Base-by-base conservation (phyloP, 2,113 vertebrate genomes). In the Semicossyphus pulcher region DNA sequence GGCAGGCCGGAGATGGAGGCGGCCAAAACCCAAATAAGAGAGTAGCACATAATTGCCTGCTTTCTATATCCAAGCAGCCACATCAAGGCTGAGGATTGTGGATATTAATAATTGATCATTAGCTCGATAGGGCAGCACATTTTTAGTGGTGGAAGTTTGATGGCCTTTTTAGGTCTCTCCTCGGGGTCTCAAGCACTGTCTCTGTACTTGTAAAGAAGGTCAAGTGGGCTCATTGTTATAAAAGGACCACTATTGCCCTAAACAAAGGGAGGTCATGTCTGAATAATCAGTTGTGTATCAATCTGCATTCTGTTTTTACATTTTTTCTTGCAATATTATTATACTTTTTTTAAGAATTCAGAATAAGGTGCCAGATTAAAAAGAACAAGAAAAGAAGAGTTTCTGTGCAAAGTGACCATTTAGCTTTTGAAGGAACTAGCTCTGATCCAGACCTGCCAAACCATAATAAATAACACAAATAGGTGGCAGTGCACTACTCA, bases 51-150 rank as follows among this genome's bases (percentile, higher is more conserved):
- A 93, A 94, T 93, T 94, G 92, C 92, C 83, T 89, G 85, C 87
- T 85, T 87, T 92, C 90, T 88, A 83, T 79, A 92, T 86, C 87
- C 87, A 87, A 86, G 83, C 86, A 85, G 86, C 85, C 81, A 89
- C 87, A 93, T 93, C 89, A 91, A 89, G 91, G 89, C 88, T 71
- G 85, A 87, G 91, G 91, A 94, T 92, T 93, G 91, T 79, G 85
- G 88, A 81, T 90, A 91, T 93, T 92, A 93, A 94, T 94, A 93
- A 93, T 93, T 94, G 91, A 94, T 93, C 90, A 86, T 92, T 89
- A 88, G 90, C 85, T 86, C 85, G 92, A 91, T 94, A 92, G 87
- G 81, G 74, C 72, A 73, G 71, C 63, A 85, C 86, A 84, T 87
- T 91, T 92, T 85, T 78, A 77, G 78, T 21, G 36, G 66, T 79